These are phyloP conservation scores for Notodonta dromedarius DNA, from an alignment of 2,888 invertebrate genomes.

Conservation along the genomic window DNA sequence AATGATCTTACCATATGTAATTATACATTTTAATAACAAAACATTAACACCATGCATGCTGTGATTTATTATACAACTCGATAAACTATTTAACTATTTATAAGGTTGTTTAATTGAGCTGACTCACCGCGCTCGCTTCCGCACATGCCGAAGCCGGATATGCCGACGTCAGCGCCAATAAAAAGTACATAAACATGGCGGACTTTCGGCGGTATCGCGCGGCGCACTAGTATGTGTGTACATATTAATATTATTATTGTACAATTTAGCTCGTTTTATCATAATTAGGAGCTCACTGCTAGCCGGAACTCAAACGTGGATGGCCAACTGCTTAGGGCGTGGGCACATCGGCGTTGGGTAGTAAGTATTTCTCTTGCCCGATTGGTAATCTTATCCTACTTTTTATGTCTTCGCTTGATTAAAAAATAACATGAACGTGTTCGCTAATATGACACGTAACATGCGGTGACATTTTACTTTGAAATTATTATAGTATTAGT, in stretches of 20 bases:
- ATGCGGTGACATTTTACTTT: neutral
- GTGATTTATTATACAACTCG: neutral
- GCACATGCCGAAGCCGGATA: constrained; percentile 34
- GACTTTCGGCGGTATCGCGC: constrained; percentile 29
- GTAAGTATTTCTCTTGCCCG: constrained; percentile 6
- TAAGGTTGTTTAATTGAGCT: constrained; percentile 13
- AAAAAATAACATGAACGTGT: neutral
- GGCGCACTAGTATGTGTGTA: constrained; percentile 18
- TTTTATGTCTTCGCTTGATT: neutral
- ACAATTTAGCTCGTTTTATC: constrained; percentile 44
- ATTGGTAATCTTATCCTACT: constrained; percentile 9
- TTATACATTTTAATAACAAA: too few species aligned
- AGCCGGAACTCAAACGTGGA: constrained; percentile 55
- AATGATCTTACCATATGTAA: neutral
- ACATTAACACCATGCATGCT: neutral
- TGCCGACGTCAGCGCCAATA: constrained; percentile 31
- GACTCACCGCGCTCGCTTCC: constrained; percentile 28
- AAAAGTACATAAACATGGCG: constrained; percentile 30
- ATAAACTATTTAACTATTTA: neutral
- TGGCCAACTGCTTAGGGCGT: constrained; percentile 34
- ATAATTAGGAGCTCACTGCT: constrained; percentile 49
- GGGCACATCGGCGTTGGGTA: constrained; percentile 25
- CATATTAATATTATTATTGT: constrained; percentile 19
- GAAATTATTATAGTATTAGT: too few species aligned
- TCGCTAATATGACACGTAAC: neutral